Conservation (phyloP, 1,140 invertebrate genomes). For the Propsilocerus akamusi region DNA sequence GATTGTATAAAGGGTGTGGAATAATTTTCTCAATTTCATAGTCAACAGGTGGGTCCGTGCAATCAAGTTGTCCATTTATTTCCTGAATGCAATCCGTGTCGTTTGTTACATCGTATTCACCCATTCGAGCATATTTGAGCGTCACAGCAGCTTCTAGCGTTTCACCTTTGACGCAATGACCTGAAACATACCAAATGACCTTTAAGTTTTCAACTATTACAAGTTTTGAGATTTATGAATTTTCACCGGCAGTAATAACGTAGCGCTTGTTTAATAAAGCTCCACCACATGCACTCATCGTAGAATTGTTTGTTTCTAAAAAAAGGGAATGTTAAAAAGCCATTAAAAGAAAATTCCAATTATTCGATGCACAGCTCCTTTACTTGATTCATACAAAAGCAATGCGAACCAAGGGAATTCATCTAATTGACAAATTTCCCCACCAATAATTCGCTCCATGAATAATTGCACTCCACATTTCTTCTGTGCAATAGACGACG, state of each 20-base stretch:
- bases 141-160: neutral
- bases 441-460: slow-evolving; percentile 26
- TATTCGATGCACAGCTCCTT: no score
- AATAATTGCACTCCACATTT: neutral
- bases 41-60: slow-evolving; percentile 11
- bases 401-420: slow-evolving; percentile 56
- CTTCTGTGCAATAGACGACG: neutral
- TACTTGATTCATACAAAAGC: slow-evolving; percentile 35
- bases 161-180: neutral
- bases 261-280: slow-evolving; percentile 32
- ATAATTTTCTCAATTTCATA: slow-evolving; percentile 12
- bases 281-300: slow-evolving; percentile 29
- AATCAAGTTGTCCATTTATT: slow-evolving; percentile 12
- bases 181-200: no score
- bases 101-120: slow-evolving; percentile 30
- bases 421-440: slow-evolving; percentile 26
- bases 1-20: slow-evolving; percentile 12
- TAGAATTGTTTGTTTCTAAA: neutral
- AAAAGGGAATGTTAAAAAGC: no score
- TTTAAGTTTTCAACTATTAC: no score
- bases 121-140: slow-evolving; percentile 20
- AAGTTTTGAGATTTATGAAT: no score
- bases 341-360: no score
- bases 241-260: slow-evolving; percentile 33
- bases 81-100: slow-evolving; percentile 30